Percentiles rank a stretch among this genome's conserved stretches.
phyloP scores from a whole-genome alignment of 2,113 vertebrate genomes.

The Porphyrio hochstetteri region DNA sequence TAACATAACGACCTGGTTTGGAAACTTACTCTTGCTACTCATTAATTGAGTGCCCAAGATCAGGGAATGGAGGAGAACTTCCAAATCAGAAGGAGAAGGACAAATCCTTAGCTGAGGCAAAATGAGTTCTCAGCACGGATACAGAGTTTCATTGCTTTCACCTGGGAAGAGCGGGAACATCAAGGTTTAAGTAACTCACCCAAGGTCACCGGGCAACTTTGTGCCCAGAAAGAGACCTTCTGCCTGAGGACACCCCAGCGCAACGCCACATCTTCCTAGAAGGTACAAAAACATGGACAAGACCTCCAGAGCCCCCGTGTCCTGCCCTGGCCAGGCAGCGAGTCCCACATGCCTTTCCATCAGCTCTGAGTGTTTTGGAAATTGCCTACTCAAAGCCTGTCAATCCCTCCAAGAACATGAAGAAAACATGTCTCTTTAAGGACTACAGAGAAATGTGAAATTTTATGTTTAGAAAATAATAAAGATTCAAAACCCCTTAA shows the following conservation, averaged over 20 bases:
- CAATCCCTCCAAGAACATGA: not conserved
- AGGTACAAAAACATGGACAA: rapidly evolving
- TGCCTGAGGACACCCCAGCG: not conserved
- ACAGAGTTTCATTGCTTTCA: not conserved
- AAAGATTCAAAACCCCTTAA: not conserved
- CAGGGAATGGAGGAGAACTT: not conserved
- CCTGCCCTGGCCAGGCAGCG: not conserved
- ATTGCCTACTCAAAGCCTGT: not conserved
- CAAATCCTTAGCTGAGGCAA: not conserved
- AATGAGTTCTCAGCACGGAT: rapidly evolving
- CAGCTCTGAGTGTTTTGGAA: not conserved
- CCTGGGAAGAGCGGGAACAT: not conserved
- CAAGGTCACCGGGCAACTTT: not conserved
- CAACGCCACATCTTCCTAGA: not conserved
- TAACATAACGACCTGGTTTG: not conserved
- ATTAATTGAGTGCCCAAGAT: not conserved
- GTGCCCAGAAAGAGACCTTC: not conserved
- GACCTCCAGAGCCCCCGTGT: not conserved
- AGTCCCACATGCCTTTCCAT: not conserved
- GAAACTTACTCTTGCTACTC: not conserved
- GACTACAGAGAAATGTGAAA: not conserved
- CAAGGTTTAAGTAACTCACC: not conserved
- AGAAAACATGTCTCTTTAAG: not conserved
- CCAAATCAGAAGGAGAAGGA: not conserved
- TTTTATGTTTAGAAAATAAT: conserved; percentile 34